A percentile compares a stretch with the other conserved stretches of the same genome.
Conservation (phyloP, 2,797 vertebrate species). For the Sparidentex hasta region DNA sequence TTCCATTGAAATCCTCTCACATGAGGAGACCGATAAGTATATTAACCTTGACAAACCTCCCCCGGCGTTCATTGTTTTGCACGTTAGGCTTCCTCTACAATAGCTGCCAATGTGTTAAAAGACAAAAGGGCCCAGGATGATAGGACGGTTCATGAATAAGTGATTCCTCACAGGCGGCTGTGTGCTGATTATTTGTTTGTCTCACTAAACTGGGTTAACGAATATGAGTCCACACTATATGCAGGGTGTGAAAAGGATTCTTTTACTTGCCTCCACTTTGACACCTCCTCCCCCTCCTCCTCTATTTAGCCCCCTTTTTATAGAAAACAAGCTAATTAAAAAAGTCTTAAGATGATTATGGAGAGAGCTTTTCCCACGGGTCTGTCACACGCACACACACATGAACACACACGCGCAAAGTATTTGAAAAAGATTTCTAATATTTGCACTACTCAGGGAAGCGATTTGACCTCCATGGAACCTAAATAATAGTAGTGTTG, state of each 20-base stretch:
- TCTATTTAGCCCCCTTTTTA: constrained; percentile 10
- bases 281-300: background rate
- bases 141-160: constrained; percentile 24
- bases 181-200: constrained; percentile 20
- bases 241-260: constrained; percentile 24
- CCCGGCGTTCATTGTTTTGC: constrained; percentile 27
- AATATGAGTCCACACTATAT: constrained; percentile 27
- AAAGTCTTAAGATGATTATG: constrained; percentile 37
- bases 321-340: constrained; percentile 46
- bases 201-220: background rate
- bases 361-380: constrained; percentile 43
- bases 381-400: background rate
- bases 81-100: constrained; percentile 26
- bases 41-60: constrained; percentile 60
- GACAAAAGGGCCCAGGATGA: constrained; percentile 27
- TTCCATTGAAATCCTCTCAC: constrained; percentile 66
- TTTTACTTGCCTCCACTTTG: constrained; percentile 7
- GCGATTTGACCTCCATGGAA: constrained; percentile 26
- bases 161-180: constrained; percentile 12
- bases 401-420: background rate
- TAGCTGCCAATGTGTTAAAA: constrained; percentile 36
- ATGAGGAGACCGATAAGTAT: constrained; percentile 54
- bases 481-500: constrained; percentile 19
- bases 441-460: constrained; percentile 35
- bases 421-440: constrained; percentile 36